Conservation (phyloP, 2,888 invertebrate genomes). For the Orchesellides sinensis region DNA sequence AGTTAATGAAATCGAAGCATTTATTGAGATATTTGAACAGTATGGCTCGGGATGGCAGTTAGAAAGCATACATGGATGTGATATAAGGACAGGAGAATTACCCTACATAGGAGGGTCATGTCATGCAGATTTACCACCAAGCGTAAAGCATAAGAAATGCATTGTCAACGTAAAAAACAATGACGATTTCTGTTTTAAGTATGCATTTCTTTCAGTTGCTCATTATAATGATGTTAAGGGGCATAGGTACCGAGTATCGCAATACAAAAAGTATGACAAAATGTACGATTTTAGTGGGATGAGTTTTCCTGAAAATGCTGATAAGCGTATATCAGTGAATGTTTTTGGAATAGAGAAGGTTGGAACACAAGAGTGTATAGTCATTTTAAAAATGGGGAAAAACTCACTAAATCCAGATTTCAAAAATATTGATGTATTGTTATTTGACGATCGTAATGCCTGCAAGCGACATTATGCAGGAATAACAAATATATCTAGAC, state of each 20-base stretch:
- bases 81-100: slow-evolving; percentile 6
- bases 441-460: slow-evolving; percentile 6
- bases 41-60: slow-evolving; percentile 34
- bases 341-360: slow-evolving; percentile 16
- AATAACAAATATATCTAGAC: slow-evolving; percentile 1
- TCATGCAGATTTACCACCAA: not conserved
- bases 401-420: not conserved
- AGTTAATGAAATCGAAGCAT: not conserved
- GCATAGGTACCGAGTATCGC: not conserved
- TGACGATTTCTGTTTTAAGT: slow-evolving; percentile 37
- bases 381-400: not conserved
- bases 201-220: slow-evolving; percentile 20
- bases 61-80: slow-evolving; percentile 9
- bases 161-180: slow-evolving; percentile 21
- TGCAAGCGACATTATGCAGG: slow-evolving; percentile 21
- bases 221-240: slow-evolving; percentile 22
- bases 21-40: slow-evolving; percentile 30
- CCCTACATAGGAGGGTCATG: slow-evolving; percentile 14
- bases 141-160: not conserved
- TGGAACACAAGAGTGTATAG: not conserved
- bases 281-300: slow-evolving; percentile 13
- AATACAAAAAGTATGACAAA: not conserved
- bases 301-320: not conserved
- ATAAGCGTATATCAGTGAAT: slow-evolving; percentile 8
- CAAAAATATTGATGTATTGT: not conserved